Evolutionary conservation across 2,113 vertebrate species (phyloP).

Genomic region (Pachypanchax playfairii): DNA sequence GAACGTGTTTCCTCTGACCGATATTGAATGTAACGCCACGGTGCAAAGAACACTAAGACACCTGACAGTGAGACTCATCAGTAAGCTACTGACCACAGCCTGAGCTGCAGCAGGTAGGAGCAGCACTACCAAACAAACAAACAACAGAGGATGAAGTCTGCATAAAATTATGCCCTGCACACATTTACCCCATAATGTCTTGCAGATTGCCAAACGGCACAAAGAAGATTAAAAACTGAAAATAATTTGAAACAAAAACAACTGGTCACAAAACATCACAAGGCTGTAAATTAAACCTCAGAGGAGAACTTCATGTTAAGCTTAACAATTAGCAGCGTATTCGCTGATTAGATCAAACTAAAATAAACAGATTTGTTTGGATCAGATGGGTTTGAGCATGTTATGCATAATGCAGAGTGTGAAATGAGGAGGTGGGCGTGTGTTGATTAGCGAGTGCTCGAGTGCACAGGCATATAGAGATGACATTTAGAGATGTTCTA

Average conservation of each 20-base stretch:
- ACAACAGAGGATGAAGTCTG: neutral
- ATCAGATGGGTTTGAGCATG: constrained; percentile 12
- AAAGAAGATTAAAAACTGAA: neutral
- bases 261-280: neutral
- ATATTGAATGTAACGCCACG: too few species aligned
- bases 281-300: neutral
- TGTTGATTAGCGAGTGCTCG: constrained; percentile 13
- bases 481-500: constrained; percentile 30
- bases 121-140: neutral
- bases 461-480: constrained; percentile 13
- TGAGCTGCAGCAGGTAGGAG: neutral
- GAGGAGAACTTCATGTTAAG: constrained; percentile 4
- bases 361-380: constrained; percentile 6
- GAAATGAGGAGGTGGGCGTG: constrained; percentile 18
- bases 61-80: neutral
- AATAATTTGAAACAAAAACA: neutral
- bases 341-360: constrained; percentile 8
- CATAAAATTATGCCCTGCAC: neutral
- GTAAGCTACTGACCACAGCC: neutral
- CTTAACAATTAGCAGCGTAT: neutral
- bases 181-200: too few species aligned
- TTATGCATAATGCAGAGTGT: constrained; percentile 12
- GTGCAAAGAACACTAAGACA: too few species aligned
- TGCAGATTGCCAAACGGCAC: neutral
- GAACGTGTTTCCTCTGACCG: too few species aligned